These are phyloP conservation scores for Phenacoccus solenopsis DNA, from an alignment of 1,140 invertebrate species.

Conservation along the genomic window DNA sequence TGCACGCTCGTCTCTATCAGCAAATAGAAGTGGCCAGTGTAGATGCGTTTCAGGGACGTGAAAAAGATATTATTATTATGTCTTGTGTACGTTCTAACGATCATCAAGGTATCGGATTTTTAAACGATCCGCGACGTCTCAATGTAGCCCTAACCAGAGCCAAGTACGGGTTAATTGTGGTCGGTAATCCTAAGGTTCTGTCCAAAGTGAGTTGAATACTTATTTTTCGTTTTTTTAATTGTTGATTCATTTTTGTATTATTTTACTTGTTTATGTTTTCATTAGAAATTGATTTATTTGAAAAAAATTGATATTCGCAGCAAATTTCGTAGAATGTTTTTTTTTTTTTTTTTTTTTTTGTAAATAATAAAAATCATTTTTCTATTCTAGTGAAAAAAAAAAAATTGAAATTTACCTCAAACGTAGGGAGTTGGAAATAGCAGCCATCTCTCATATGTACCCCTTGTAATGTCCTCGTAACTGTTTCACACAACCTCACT, in stretches of 20 bases:
- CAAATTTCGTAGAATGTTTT: too few species aligned
- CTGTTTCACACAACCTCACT: too few species aligned
- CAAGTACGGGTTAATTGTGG: slow-evolving; percentile 95
- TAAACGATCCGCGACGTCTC: slow-evolving; percentile 92
- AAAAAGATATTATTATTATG: slow-evolving; percentile 99
- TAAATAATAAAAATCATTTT: too few species aligned
- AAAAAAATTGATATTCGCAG: background rate
- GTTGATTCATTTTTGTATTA: background rate
- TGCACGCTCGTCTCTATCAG: slow-evolving; percentile 94
- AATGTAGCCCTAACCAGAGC: slow-evolving; percentile 97
- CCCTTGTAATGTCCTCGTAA: too few species aligned
- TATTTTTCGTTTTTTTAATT: background rate
- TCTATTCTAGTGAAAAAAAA: too few species aligned
- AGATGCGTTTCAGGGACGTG: slow-evolving; percentile 93
- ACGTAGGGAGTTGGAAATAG: too few species aligned
- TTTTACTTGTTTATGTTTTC: too few species aligned
- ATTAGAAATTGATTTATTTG: background rate
- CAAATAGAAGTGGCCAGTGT: slow-evolving; percentile 99
- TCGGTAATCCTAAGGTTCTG: slow-evolving; percentile 97
- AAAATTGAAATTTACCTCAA: too few species aligned
- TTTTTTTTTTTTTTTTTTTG: too few species aligned
- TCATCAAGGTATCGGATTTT: slow-evolving; percentile 84
- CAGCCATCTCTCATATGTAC: too few species aligned
- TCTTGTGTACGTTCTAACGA: slow-evolving; percentile 86
- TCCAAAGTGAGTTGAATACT: slow-evolving; percentile 51